A percentile compares a stretch with the other conserved stretches of the same genome.
These are phyloP conservation scores for Troilus luridus DNA, from an alignment of 2,888 invertebrate genomes.

Conservation along the genomic window DNA sequence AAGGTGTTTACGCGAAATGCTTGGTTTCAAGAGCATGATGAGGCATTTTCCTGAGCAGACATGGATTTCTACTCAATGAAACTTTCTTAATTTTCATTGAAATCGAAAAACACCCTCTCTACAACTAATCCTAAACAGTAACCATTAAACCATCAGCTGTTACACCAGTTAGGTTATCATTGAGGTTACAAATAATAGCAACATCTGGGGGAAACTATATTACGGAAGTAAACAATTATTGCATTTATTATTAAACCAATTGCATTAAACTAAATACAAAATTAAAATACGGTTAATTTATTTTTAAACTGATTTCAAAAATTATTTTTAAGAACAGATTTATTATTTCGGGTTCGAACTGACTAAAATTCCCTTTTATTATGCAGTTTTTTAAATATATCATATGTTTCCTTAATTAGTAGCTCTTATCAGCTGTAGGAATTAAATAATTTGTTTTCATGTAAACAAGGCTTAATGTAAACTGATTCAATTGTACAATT, in stretches of 20 bases:
- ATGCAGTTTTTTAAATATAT: background rate
- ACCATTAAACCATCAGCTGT: slow-evolving; percentile 42
- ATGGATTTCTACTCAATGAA: slow-evolving; percentile 30
- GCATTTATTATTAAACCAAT: background rate
- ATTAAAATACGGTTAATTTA: background rate
- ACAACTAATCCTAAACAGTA: slow-evolving; percentile 10
- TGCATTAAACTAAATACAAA: background rate
- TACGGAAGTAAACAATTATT: background rate
- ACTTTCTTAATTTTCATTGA: slow-evolving; percentile 27
- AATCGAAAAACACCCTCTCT: slow-evolving; percentile 8
- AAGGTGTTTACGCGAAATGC: background rate
- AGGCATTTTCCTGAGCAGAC: slow-evolving; percentile 37
- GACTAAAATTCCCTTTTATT: background rate
- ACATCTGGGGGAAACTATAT: background rate
- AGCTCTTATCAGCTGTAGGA: background rate
- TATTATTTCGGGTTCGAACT: background rate
- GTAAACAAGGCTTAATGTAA: background rate
- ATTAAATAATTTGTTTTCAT: background rate
- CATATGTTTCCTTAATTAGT: background rate
- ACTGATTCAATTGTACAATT: background rate
- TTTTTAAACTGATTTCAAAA: background rate
- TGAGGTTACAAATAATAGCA: background rate
- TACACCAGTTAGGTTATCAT: slow-evolving; percentile 41
- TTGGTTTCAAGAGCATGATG: background rate
- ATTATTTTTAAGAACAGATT: background rate